Base-by-base conservation (phyloP, 2,113 vertebrate species). In the Motacilla tschutschensis region DNA sequence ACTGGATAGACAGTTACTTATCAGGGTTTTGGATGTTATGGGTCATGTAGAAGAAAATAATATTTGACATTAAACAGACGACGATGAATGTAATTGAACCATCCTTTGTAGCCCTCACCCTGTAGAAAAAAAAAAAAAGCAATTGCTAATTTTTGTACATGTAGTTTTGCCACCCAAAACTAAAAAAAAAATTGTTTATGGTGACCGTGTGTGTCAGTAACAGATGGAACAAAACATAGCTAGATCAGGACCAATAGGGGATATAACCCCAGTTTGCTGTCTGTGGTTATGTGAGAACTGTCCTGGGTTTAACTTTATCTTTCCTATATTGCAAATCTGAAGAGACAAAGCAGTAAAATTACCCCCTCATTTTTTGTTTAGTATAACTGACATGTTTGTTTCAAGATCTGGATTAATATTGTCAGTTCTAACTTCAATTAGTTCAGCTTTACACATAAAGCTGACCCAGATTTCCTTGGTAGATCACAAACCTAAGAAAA, bases 351-450 rank as follows among this genome's bases (percentile, higher is more conserved):
- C 62, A 80, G 29, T 41, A 63, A 51, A 47, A 71, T 40, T 40
- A 11, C 10, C 10, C 4, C 17, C 12, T 1, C 0, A 1, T 7
- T 43, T 35, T 71, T 57, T n/a, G 33, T 6, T 31, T 74, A 8
- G 11, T 43, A 38, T 14, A 25, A 83, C 12, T 64, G 13, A 40
- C 33, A 64, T 41, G 18, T 76, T 74, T 90, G 13, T 87, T 89
- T 73, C 51, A 73, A 50, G 50, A 50, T 31, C 14, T 60, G 48
- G 41, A 77, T 80, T 59, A 89, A 50, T 29, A 58, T 46, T 28
- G 10, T 24, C 18, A 57, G 10, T 36, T 44, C 14, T 77, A 33
- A 55, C 29, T 59, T 87, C 14, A 36, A 11, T 41, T 58, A 53
- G 17, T 35, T 85, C 35, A 59, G 36, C 40, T 71, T 89, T 66